Evolutionary conservation across 1,140 invertebrate species (phyloP).

Genomic region (Apis florea): DNA sequence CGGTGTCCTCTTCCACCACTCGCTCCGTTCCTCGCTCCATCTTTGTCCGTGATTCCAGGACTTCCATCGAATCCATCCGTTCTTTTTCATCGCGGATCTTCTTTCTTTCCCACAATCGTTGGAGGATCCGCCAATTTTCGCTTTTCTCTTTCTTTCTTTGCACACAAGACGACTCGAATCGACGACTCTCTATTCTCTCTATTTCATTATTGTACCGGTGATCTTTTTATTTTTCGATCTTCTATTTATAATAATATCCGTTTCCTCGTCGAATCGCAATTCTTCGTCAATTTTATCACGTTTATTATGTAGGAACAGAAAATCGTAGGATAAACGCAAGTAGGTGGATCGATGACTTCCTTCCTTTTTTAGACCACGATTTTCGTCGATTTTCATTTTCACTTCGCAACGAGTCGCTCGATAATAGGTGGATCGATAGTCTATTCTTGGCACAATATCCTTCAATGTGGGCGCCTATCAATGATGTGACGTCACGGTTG

Average conservation of each 20-base stretch:
- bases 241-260: too few species aligned
- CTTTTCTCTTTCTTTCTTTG: too few species aligned
- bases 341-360: too few species aligned
- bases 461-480: constrained; percentile 69
- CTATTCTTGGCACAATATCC: constrained; percentile 46
- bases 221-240: too few species aligned
- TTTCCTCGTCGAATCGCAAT: too few species aligned
- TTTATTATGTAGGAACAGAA: too few species aligned
- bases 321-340: too few species aligned
- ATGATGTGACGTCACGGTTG: constrained; percentile 66
- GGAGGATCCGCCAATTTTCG: too few species aligned
- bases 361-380: too few species aligned
- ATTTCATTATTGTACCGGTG: too few species aligned
- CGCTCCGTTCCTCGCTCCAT: constrained; percentile 17
- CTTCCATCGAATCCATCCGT: background rate
- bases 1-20: background rate
- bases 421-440: constrained; percentile 19
- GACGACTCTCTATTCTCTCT: too few species aligned
- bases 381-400: background rate
- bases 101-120: constrained; percentile 26
- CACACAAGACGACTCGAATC: background rate
- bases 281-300: too few species aligned
- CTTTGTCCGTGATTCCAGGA: constrained; percentile 8
- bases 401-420: background rate
- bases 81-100: constrained; percentile 12